Evolutionary conservation across 2,797 vertebrate genomes (phyloP).

Genomic region (Notolepis coatsorum): DNA sequence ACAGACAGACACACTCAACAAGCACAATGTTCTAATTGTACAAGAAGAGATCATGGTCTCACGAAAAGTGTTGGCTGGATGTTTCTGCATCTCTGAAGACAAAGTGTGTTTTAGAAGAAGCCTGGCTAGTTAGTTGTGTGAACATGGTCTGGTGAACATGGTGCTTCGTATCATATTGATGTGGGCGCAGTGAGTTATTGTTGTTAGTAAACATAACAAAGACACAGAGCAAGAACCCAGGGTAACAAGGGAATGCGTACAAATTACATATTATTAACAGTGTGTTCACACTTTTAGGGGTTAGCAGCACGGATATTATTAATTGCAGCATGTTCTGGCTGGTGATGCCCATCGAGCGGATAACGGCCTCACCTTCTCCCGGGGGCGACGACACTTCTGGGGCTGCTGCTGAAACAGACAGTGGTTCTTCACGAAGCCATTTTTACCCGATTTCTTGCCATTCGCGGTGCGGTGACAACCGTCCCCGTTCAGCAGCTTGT

Average conservation of each 20-base stretch:
- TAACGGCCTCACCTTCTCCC: constrained; percentile 80
- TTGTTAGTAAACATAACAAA: constrained; percentile 1
- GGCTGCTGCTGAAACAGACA: constrained; percentile 66
- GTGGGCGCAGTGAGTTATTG: not conserved
- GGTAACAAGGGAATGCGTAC: not conserved
- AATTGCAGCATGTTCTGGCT: too few relatives aligned
- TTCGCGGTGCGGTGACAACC: constrained; percentile 62
- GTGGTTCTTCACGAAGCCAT: constrained; percentile 81
- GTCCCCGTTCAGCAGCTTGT: constrained; percentile 76
- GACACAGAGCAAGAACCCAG: not conserved
- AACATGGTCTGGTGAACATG: not conserved
- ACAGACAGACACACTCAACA: too few relatives aligned
- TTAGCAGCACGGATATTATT: too few relatives aligned
- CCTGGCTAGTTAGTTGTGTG: not conserved
- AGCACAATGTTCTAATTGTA: too few relatives aligned
- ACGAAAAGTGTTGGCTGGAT: too few relatives aligned
- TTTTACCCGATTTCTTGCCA: constrained; percentile 68
- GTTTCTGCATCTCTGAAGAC: too few relatives aligned
- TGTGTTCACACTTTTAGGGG: too few relatives aligned
- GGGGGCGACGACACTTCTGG: constrained; percentile 69
- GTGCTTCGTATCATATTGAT: too few relatives aligned
- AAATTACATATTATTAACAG: too few relatives aligned
- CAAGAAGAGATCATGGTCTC: too few relatives aligned
- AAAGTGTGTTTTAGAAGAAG: too few relatives aligned
- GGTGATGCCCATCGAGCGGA: not conserved